Base-by-base conservation (phyloP, 2,113 vertebrate genomes). In the Anhinga rufa region DNA sequence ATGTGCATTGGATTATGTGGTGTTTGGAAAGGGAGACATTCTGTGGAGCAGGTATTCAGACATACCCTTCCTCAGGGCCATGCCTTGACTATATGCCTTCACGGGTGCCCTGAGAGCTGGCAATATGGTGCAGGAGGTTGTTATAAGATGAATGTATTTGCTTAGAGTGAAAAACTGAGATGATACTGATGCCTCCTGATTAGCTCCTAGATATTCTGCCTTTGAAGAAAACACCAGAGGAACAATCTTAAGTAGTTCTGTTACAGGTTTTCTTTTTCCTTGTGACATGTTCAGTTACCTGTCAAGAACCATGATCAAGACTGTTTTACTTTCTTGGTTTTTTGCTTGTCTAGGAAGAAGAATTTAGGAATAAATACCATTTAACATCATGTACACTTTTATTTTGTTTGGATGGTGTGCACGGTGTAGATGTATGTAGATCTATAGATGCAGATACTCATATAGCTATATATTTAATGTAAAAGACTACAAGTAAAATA, bases 1-100 rank as follows among this genome's bases (percentile, higher is more conserved):
- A 1, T 8, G 21, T 2, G 2, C 4, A 0, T 1, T 31, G 32
- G 10, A 7, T 75, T 40, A 34, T 13, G 0, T 0, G 9, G 34
- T 8, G 60, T 61, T 48, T n/a, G 21, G 49, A 55, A 40, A 42
- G 26, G 14, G 42, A 54, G 3, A 5, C 5, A 2, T 24, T 29
- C 24, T 44, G 46, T 49, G 28, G 5, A 44, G 17, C 31, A 40
- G 14, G 6, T 8, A 10, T 32, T 52, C 28, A 26, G 28, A 29
- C 18, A 31, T 17, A 5, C 3, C 31, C 18, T 11, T 54, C 38
- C 32, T 83, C 26, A 6, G 40, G 8, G 17, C 22, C 17, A 1
- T 2, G 2, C n/a, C 36, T 60, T 44, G 34, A 21, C 15, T 21
- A 1, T 20, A 55, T 9, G 24, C 25, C 36, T 40, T 22, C 22